Evolutionary conservation across 2,888 invertebrate genomes (phyloP), one percentile per base, ranked within the genome.

Genomic region (Nezara viridula): DNA sequence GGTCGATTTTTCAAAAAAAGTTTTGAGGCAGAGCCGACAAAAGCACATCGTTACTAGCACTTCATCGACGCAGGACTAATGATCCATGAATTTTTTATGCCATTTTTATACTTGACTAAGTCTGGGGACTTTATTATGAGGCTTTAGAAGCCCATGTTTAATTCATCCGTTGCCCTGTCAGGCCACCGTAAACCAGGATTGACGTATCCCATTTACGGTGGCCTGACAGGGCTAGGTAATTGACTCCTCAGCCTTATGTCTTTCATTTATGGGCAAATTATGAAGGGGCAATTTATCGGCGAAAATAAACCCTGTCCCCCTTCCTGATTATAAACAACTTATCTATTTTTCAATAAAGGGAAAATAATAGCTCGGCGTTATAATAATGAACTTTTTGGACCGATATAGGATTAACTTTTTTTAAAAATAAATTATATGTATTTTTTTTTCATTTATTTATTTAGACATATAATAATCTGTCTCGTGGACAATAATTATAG

Each of bases 31-130:
- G 32, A 73, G 16, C 66, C 66, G 66, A 73, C 66, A 73, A 73
- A 73, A 37, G 66, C 66, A 73, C 32, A 37, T 73, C 66, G 66
- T 73, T 73, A 73, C 66, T 19, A 73, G 19, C 66, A 73, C 66
- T 73, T 73, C 66, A 73, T 73, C 66, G 66, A 10, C 66, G 21
- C 1, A 37, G 66, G 24, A 32, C 66, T 73, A 73, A 73, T 73
- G 66, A 73, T 73, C 66, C 66, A 73, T 73, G 66, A 73, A 73
- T 73, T 73, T 73, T 73, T 73, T 73, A 73, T 73, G 37, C 21
- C 32, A 73, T 73, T 73, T 73, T 73, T 73, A 73, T 73, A 73
- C 66, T 73, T 73, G 66, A 73, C 66, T 73, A 73, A 73, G 66
- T 73, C 66, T 37, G 37, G 66, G 66, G 66, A 73, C 66, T 73